These are phyloP conservation scores for Drosophila yakuba DNA, from an alignment of 1,140 invertebrate genomes.

Conservation along the genomic window DNA sequence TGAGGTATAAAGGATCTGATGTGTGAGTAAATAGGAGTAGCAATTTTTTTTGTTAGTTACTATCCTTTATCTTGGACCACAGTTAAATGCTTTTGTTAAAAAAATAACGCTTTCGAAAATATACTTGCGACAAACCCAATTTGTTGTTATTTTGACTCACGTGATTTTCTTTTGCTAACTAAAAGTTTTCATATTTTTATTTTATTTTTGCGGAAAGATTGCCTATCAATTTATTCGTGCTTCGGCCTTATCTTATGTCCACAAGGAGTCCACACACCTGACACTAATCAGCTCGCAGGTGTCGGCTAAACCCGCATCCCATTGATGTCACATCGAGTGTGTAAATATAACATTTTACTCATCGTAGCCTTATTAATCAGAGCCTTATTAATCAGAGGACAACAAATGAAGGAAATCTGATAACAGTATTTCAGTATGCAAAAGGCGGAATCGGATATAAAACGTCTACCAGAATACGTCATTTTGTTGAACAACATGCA, in stretches of 20 bases:
- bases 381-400: slow-evolving; percentile 32
- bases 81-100: no score
- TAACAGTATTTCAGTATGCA: slow-evolving; percentile 18
- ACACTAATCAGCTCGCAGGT: slow-evolving; percentile 33
- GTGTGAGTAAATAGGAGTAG: no score
- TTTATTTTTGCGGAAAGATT: slow-evolving; percentile 14
- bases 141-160: background rate
- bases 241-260: slow-evolving; percentile 38
- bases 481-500: slow-evolving; percentile 2
- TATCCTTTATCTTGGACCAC: no score
- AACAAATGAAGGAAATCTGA: slow-evolving; percentile 21
- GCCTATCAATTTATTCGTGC: slow-evolving; percentile 28
- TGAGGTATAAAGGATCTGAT: no score
- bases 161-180: slow-evolving; percentile 13
- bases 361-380: slow-evolving; percentile 35
- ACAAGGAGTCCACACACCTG: slow-evolving; percentile 41
- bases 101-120: no score
- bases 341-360: slow-evolving; percentile 47
- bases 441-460: background rate
- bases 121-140: no score
- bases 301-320: slow-evolving; percentile 28
- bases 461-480: background rate
- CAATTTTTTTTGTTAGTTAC: no score
- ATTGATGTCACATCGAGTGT: slow-evolving; percentile 34
- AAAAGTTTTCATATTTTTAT: background rate